Evolutionary conservation across 2,113 vertebrate genomes (phyloP), one percentile per base, ranked within the genome.

Genomic region (Burhinus oedicnemus): DNA sequence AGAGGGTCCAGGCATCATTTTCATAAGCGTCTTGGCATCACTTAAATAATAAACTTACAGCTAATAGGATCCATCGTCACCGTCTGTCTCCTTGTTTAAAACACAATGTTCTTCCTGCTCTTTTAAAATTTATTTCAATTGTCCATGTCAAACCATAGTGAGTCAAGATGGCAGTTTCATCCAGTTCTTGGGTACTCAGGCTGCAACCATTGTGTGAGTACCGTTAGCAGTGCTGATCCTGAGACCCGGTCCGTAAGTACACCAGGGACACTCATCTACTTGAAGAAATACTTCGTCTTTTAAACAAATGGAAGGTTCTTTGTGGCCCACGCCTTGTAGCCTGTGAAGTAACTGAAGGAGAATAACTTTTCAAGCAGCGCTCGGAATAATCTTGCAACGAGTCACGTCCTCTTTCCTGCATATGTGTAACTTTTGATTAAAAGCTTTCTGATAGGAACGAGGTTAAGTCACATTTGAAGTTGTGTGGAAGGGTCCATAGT

Each of bases 191-290:
- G 82, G 45, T 30, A 2, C 36, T 58, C 17, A 0, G 44, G 27
- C 52, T 21, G 19, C 8, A 27, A 1, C 52, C 32, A 1, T 8
- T 32, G 34, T 9, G 61, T 23, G 64, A 29, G 44, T 15, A 3
- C 47, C 13, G 0, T 27, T 27, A 19, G 51, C 51, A 1, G 0
- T 18, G 19, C 38, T 29, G 1, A 17, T 40, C 36, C 54, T 3
- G 11, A 44, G 44, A 2, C 58, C 14, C 44, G n/a, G 15, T 57
- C 30, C 82, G 26, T 47, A 19, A 45, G 14, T 36, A 21, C 21
- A 0, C 26, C 15, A 45, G 60, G 32, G 25, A 0, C 3, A 2
- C 52, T 84, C 27, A 3, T 75, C 61, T 44, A 0, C 64, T 36
- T 16, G 52, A 81, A 68, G 52, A 69, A 36, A n/a, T 32, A 2